These are phyloP conservation scores for Zaprionus camerounensis DNA, from an alignment of 1,140 invertebrate species.

Conservation along the genomic window DNA sequence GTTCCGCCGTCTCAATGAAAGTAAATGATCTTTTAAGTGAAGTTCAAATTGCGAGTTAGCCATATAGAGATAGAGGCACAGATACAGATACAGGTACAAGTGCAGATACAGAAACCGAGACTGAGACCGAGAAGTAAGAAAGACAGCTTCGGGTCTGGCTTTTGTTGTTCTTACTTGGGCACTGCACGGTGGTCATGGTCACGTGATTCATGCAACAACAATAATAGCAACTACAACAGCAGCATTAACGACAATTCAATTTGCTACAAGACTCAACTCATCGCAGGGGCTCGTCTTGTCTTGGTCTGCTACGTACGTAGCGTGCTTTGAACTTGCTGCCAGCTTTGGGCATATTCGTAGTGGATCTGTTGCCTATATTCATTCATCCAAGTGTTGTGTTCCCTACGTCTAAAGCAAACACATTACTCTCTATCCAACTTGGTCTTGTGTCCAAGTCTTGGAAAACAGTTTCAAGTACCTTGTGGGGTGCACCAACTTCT, in stretches of 20 bases:
- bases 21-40: conserved; percentile 81
- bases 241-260: conserved; percentile 80
- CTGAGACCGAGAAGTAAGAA: conserved; percentile 29
- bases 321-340: conserved; percentile 77
- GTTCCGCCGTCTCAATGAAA: conserved; percentile 71
- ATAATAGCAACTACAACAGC: conserved; percentile 20
- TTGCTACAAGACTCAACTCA: conserved; percentile 80
- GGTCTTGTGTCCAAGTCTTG: conserved; percentile 55
- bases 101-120: conserved; percentile 25
- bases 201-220: conserved; percentile 83
- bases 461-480: conserved; percentile 80
- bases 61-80: conserved; percentile 62
- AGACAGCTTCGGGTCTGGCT: conserved; percentile 41
- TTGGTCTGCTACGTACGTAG: conserved; percentile 71
- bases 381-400: conserved; percentile 74
- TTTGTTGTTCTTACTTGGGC: conserved; percentile 68
- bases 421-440: conserved; percentile 70
- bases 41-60: conserved; percentile 74
- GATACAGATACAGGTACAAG: conserved; percentile 44
- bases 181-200: conserved; percentile 80
- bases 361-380: conserved; percentile 63
- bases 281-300: conserved; percentile 63
- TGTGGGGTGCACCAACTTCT: conserved; percentile 64
- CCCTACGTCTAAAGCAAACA: conserved; percentile 73
- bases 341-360: conserved; percentile 55